Conservation (phyloP, 2,888 invertebrate genomes). For the Rhodophaea formosa region DNA sequence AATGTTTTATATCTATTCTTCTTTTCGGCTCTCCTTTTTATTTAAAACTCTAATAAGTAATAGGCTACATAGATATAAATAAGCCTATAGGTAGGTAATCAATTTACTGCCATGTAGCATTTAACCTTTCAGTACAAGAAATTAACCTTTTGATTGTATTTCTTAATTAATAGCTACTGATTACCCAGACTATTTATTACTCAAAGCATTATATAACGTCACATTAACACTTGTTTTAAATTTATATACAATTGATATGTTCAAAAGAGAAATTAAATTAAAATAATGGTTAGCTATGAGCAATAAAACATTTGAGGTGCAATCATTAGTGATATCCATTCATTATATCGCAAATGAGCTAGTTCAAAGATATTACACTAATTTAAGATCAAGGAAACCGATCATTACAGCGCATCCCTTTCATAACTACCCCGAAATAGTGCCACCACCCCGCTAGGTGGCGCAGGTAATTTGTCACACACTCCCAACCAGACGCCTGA, state of each 20-base stretch:
- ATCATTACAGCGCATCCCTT: slow-evolving; percentile 23
- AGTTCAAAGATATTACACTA: slow-evolving; percentile 14
- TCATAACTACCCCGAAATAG: slow-evolving; percentile 43
- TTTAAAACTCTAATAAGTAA: background rate
- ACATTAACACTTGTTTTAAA: background rate
- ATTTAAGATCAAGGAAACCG: slow-evolving; percentile 19
- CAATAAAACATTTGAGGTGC: background rate
- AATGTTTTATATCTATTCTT: background rate
- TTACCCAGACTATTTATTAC: background rate
- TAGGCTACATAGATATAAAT: too few species aligned
- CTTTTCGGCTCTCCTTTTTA: background rate
- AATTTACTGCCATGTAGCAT: too few species aligned
- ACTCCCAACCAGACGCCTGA: slow-evolving; percentile 61
- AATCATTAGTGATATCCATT: slow-evolving; percentile 6
- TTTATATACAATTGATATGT: slow-evolving; percentile 1
- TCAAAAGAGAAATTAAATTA: slow-evolving; percentile 14
- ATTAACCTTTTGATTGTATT: background rate
- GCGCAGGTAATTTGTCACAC: slow-evolving; percentile 74
- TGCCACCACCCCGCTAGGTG: slow-evolving; percentile 52
- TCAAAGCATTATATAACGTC: background rate
- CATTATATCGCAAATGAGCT: slow-evolving; percentile 8
- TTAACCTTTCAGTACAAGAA: background rate
- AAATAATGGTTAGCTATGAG: background rate
- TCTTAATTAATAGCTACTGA: background rate
- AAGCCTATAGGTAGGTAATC: too few species aligned